A percentile compares a stretch with the other conserved stretches of the same genome.
These are phyloP conservation scores for Cephalotes varians DNA, from an alignment of 2,888 invertebrate species.

Conservation along the genomic window DNA sequence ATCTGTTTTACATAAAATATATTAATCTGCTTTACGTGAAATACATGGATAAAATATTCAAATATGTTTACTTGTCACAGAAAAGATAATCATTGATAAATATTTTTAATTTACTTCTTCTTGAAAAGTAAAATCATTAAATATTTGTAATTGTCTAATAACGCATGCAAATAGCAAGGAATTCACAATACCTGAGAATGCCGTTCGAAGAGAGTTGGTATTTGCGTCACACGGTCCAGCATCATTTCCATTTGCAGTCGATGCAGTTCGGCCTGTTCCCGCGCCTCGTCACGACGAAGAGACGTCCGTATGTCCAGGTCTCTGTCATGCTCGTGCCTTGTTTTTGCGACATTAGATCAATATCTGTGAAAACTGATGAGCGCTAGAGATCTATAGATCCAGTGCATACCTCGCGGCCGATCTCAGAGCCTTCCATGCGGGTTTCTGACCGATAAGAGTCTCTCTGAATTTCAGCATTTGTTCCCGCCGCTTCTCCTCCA, in stretches of 20 bases:
- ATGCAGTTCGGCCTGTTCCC: slow-evolving; percentile 89
- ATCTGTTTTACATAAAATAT: not conserved
- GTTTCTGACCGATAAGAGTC: slow-evolving; percentile 88
- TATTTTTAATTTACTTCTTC: not conserved
- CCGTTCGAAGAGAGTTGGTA: slow-evolving; percentile 91
- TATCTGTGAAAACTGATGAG: not conserved
- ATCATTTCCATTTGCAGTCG: slow-evolving; percentile 91
- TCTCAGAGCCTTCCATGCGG: slow-evolving; percentile 90
- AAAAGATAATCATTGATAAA: not conserved
- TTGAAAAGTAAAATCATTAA: not conserved
- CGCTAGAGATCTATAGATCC: not conserved
- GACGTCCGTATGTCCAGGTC: slow-evolving; percentile 90
- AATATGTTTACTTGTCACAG: not conserved
- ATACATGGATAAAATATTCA: not conserved
- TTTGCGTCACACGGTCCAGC: slow-evolving; percentile 90
- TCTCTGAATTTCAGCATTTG: slow-evolving; percentile 88
- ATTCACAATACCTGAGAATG: slow-evolving; percentile 88
- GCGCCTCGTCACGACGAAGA: slow-evolving; percentile 90
- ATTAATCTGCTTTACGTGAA: not conserved
- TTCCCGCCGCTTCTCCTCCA: slow-evolving; percentile 88
- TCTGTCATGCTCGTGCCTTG: slow-evolving; percentile 87
- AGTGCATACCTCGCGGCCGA: slow-evolving; percentile 81
- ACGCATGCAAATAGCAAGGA: not conserved
- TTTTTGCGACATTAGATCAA: slow-evolving; percentile 48
- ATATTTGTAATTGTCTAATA: not conserved